A percentile compares a stretch with the other conserved stretches of the same genome.
phyloP scores from a whole-genome alignment of 1,140 invertebrate genomes.

The Sarcophaga peregrina region DNA sequence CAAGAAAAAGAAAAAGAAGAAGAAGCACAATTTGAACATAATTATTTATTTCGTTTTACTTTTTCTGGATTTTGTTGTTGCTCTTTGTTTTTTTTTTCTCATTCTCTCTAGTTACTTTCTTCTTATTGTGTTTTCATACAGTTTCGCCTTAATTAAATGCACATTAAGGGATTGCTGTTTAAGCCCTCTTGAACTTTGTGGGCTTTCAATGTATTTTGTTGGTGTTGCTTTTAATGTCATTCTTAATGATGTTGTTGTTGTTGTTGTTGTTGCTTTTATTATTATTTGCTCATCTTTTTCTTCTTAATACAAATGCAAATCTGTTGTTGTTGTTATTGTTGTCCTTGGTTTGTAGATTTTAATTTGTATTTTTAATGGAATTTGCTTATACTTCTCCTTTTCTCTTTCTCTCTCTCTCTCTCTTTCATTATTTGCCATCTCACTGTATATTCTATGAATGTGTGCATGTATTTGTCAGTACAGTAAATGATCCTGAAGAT shows the following conservation, averaged over 20 bases:
- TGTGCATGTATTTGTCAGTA: not conserved
- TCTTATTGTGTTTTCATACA: constrained; percentile 7
- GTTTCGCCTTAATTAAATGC: constrained; percentile 33
- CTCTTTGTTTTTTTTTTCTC: not conserved
- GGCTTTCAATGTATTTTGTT: constrained; percentile 9
- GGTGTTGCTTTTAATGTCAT: not conserved
- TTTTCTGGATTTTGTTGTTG: no score
- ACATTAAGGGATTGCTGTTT: constrained; percentile 36
- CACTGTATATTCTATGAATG: not conserved
- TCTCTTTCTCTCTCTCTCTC: not conserved
- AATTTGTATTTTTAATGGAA: not conserved
- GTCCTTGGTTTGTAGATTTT: constrained; percentile 24
- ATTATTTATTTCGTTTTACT: not conserved
- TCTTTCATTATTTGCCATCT: not conserved
- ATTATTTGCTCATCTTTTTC: not conserved
- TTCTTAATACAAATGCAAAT: no score
- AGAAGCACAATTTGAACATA: not conserved
- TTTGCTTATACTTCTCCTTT: not conserved
- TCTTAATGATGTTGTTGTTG: not conserved
- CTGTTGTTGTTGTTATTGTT: not conserved
- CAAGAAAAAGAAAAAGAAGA: not conserved
- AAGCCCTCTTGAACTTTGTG: constrained; percentile 39
- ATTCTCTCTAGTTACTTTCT: not conserved
- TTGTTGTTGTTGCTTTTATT: constrained; percentile 3
- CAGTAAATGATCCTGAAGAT: not conserved